Percentiles rank a stretch among this genome's conserved stretches.
Conservation (phyloP, 2,797 vertebrate species). For the Coccyzus lansbergi region DNA sequence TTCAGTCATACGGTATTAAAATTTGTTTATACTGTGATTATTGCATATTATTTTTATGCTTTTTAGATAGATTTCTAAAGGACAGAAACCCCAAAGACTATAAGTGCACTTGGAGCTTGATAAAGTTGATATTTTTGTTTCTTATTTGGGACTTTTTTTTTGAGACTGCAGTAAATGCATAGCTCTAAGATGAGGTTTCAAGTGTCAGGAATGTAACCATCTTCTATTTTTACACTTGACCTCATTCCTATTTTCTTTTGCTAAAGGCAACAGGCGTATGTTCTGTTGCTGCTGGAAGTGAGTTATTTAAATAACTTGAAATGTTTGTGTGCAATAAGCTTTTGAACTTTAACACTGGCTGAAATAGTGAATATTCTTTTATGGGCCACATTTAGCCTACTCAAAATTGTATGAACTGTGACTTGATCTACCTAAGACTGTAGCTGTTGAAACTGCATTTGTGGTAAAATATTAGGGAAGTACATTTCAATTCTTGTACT, state of each 20-base stretch:
- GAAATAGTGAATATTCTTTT: slow-evolving; percentile 1
- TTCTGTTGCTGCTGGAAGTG: slow-evolving; percentile 41
- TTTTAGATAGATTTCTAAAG: not conserved
- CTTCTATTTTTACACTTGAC: slow-evolving; percentile 70
- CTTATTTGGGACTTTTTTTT: not conserved
- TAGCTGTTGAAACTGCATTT: not conserved
- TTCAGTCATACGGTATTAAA: not conserved
- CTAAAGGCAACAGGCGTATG: slow-evolving; percentile 49
- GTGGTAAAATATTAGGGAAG: not conserved
- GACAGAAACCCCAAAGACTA: not conserved
- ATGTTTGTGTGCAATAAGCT: slow-evolving; percentile 3
- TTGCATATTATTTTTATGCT: not conserved
- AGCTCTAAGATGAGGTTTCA: slow-evolving; percentile 58
- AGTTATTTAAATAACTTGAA: slow-evolving; percentile 39
- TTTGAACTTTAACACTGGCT: slow-evolving; percentile 9
- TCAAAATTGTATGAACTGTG: not conserved
- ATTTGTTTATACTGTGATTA: not conserved
- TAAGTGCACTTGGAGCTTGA: not conserved
- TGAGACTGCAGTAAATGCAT: slow-evolving; percentile 35
- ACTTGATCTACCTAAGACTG: not conserved
- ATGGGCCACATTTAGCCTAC: not conserved
- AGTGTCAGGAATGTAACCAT: slow-evolving; percentile 61
- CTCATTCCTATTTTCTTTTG: slow-evolving; percentile 66
- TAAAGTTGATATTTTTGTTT: not conserved
- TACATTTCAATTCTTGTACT: not conserved